These are phyloP conservation scores for Grammomys surdaster DNA, from an alignment of 2,113 vertebrate genomes.

Conservation along the genomic window DNA sequence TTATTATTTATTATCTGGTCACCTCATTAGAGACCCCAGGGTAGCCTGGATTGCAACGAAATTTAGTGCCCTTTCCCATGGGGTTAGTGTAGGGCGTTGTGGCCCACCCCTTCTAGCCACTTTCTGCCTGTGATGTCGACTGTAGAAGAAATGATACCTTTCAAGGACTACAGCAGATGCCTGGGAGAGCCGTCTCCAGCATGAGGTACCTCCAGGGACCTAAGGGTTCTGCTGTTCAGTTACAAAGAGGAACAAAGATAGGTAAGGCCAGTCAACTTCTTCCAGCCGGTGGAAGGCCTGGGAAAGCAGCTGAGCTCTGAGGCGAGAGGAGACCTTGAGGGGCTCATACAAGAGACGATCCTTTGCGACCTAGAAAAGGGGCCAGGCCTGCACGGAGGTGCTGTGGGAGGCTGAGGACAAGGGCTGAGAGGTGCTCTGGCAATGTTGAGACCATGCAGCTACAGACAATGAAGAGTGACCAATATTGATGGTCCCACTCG, in stretches of 20 bases:
- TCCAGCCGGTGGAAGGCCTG: neutral
- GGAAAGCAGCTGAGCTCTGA: neutral
- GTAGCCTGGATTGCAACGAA: no score
- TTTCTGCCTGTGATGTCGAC: neutral
- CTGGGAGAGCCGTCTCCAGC: neutral
- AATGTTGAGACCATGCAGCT: neutral
- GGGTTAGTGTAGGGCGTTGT: neutral
- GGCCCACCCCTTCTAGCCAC: neutral
- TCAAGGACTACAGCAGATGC: neutral
- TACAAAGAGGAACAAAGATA: no score
- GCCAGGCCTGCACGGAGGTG: neutral
- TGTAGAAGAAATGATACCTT: neutral
- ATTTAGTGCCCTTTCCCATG: neutral
- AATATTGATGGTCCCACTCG: neutral
- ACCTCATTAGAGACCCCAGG: accelerated
- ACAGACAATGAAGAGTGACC: no score
- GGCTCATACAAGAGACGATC: neutral
- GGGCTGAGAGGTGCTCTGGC: neutral
- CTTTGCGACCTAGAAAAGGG: neutral
- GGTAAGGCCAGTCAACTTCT: neutral
- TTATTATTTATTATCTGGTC: neutral
- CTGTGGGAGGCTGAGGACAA: neutral
- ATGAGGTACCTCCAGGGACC: neutral
- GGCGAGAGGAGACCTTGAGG: neutral
- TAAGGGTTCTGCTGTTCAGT: accelerated